phyloP scores from a whole-genome alignment of 1,140 invertebrate species.

The Drosophila ohnishii region DNA sequence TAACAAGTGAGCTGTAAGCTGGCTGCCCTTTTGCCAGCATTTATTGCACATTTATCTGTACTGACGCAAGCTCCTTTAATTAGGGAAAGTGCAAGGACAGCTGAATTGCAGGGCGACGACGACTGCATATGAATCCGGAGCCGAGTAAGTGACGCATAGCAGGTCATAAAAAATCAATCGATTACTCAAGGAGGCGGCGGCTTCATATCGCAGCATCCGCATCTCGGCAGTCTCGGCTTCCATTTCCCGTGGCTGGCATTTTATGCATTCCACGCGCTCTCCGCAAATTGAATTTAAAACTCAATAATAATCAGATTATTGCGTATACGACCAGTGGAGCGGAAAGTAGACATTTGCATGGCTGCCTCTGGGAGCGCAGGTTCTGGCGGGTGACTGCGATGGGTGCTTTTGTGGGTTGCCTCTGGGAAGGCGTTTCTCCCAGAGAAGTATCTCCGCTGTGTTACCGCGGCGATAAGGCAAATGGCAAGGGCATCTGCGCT shows the following conservation, averaged over 20 bases:
- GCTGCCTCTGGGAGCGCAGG: neutral
- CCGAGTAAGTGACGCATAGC: constrained; percentile 35
- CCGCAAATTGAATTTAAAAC: constrained; percentile 57
- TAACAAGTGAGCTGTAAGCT: neutral
- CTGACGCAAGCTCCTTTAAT: constrained; percentile 46
- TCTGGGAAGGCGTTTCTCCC: neutral
- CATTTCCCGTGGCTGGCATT: constrained; percentile 12
- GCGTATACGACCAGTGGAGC: constrained; percentile 51
- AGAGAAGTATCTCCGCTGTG: constrained; percentile 35
- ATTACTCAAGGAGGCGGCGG: constrained; percentile 31
- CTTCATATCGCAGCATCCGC: constrained; percentile 17
- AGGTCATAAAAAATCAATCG: constrained; percentile 47
- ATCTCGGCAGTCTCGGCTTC: constrained; percentile 5
- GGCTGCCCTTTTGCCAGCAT: constrained; percentile 16
- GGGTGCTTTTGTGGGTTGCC: constrained; percentile 2
- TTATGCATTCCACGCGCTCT: constrained; percentile 42
- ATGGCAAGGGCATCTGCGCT: constrained; percentile 57
- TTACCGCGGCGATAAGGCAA: constrained; percentile 44
- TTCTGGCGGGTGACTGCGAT: neutral
- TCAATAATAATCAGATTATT: constrained; percentile 63
- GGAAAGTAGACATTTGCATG: constrained; percentile 46
- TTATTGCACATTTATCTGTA: constrained; percentile 19
- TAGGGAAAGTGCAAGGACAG: constrained; percentile 43
- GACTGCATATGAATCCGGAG: constrained; percentile 23
- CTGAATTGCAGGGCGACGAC: constrained; percentile 5